Evolutionary conservation across 2,888 invertebrate genomes (phyloP), one percentile per base, ranked within the genome.

Genomic region (Branchellion lobata): DNA sequence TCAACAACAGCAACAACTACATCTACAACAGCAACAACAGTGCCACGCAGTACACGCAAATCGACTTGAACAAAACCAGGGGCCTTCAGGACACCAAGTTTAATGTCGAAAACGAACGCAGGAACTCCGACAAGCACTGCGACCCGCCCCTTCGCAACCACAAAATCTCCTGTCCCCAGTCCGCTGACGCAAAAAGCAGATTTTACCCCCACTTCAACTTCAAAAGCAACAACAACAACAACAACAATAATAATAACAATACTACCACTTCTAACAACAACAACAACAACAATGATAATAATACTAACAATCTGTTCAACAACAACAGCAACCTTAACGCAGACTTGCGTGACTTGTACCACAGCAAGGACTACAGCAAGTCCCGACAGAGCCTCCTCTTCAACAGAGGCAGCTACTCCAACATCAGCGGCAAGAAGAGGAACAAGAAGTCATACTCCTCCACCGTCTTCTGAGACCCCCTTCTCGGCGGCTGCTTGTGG

Each of bases 21-120:
- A 57, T 14, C 24, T 24, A 24, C 21, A 24, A 14, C 21, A 57
- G 61, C 5, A 57, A 57, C 24, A 57, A 57, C 61, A 57, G 61
- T 57, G 75, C 51, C 24, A 75, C 75, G 14, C 75, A 75, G 53
- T 75, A 75, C 75, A 47, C 47, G 14, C 75, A 75, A 33, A 75
- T 75, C 21, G 75, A 75, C 53, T 29, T 75, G 24, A 47, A 51
- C 53, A 75, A 75, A 51, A 75, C 75, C 3, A 47, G n/a, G 51
- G 75, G 75, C 53, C 53, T 75, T 24, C 75, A 53, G n/a, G 75
- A 75, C 14, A 75, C 75, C 8, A 40, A 51, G 53, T 27, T 51
- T 33, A n/a, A 75, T 40, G 24, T 75, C 1, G 75, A 75, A 29
- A 75, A 51, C 53, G 75, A 53, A 29, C 24, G 75, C 5, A 75